Evolutionary conservation across 2,797 vertebrate genomes (phyloP).

Genomic region (Acanthornis magna): DNA sequence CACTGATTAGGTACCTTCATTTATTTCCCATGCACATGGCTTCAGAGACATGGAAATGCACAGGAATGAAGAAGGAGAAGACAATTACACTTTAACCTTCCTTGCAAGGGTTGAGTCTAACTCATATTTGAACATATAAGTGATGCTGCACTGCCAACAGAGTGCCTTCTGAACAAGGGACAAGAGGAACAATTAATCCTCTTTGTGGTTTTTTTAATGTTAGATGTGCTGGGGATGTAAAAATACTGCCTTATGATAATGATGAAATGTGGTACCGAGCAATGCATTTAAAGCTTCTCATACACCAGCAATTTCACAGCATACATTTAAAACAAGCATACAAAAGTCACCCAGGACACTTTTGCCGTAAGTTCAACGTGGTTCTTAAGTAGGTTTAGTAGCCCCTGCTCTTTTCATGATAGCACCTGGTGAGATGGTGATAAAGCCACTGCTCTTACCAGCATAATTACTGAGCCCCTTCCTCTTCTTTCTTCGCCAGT

Average conservation of each 20-base stretch:
- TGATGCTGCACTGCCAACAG: not conserved
- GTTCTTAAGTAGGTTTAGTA: not conserved
- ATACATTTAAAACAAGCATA: slow-evolving; percentile 30
- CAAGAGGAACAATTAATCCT: not conserved
- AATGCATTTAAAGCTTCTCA: slow-evolving; percentile 54
- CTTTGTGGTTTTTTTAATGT: not conserved
- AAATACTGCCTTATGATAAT: slow-evolving; percentile 14
- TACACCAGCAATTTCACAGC: slow-evolving; percentile 37
- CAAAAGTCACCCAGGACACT: not conserved
- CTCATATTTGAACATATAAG: not conserved
- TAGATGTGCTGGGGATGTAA: slow-evolving; percentile 23
- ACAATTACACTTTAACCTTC: not conserved
- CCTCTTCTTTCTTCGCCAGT: slow-evolving; percentile 99
- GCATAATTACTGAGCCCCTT: slow-evolving; percentile 99
- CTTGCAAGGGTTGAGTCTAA: not conserved
- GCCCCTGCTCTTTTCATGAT: not conserved
- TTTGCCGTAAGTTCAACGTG: not conserved
- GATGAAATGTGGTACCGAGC: slow-evolving; percentile 40
- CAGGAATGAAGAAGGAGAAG: not conserved
- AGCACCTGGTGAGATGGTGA: not conserved
- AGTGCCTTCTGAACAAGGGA: not conserved
- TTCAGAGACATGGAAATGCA: not conserved
- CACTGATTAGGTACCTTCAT: not conserved
- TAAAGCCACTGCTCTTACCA: slow-evolving; percentile 82
- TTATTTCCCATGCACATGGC: not conserved